Base-by-base conservation (phyloP, 2,113 vertebrate genomes). In the Gallinago media region DNA sequence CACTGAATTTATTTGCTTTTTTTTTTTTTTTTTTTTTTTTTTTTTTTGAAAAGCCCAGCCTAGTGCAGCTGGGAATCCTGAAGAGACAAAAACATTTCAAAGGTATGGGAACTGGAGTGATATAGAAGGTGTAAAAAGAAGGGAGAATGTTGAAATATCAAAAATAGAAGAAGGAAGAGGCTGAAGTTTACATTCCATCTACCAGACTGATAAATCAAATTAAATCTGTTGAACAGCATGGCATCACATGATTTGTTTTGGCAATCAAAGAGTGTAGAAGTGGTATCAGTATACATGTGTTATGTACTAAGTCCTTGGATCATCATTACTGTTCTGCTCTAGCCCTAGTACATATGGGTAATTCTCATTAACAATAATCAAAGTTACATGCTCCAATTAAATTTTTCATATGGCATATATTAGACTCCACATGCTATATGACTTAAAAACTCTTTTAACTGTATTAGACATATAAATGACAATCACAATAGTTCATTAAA, bases 311-410 rank as follows among this genome's bases (percentile, higher is more conserved):
- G 62, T 23, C 67, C 63, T 89, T 95, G 92, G 85, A 96, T 96
- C 89, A 81, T 81, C 29, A 40, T 95, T 95, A 59, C 50, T 46
- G 46, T 80, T 92, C 80, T 91, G 44, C 77, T 85, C 20, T 70
- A 94, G 78, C 83, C 36, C 76, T 71, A 49, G 59, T 91, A 76
- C 88, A 92, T 82, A 95, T 95, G 95, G 95, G 42, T 84, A 94
- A 88, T 96, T 96, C 92, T 94, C 92, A 92, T 95, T 96, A 97
- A 42, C 88, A 94, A 73, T 96, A 96, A 96, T 95, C 95, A 92
- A 85, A 96, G 85, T 88, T 96, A 96, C 42, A 92, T 92, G 92
- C 52, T 95, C 67, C 66, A 96, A 94, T 96, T 95, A 95, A 96
- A 81, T 73, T 26, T 72, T 73, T 95, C 95, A 92, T 95, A 85